Base-by-base conservation (phyloP, 2,888 invertebrate genomes). In the Agrotis exclamationis region DNA sequence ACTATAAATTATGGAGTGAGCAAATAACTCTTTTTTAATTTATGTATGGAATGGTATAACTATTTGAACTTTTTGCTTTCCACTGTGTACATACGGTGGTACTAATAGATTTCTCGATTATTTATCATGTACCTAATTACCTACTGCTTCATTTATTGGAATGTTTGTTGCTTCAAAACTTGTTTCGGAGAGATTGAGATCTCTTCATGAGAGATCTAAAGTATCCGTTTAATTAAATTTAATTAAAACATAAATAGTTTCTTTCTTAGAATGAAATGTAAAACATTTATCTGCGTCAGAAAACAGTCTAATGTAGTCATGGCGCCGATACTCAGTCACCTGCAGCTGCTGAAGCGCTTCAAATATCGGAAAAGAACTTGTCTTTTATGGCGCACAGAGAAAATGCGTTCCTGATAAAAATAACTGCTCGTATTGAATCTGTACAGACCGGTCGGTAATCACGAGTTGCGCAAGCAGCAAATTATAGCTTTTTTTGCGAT, bases 351-450 rank as follows among this genome's bases (percentile, higher is more conserved):
- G 44, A 22, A 62, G 51, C 16, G 54, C 59, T 82, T 68, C 48
- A 69, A 76, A 76, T 69, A 76, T 79, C 71, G 51, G 63, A 70
- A 74, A 83, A 70, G 63, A 76, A 59, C 51, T 64, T 48, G 58
- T 72, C 79, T 68, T 70, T 64, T 70, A 76, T 63, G 70, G 85
- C 59, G 59, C 24, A 54, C 76, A 70, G 74, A 79, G 79, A 84
- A 86, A 87, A 83, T 82, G 62, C 70, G 70, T 85, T 81, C 79
- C 60, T 76, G 87, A 80, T 85, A 84, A 83, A 85, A 83, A 85
- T 85, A 85, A 82, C 74, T 79, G 76, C 71, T 64, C 50, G 56
- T 73, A 79, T 85, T 81, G 76, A 84, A 64, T 76, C 54, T 62
- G 59, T 58, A 75, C 67, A 0, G 69, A 75, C 76, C 71, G 78